Base-by-base conservation (phyloP, 2,113 vertebrate species). In the Isurus oxyrinchus region DNA sequence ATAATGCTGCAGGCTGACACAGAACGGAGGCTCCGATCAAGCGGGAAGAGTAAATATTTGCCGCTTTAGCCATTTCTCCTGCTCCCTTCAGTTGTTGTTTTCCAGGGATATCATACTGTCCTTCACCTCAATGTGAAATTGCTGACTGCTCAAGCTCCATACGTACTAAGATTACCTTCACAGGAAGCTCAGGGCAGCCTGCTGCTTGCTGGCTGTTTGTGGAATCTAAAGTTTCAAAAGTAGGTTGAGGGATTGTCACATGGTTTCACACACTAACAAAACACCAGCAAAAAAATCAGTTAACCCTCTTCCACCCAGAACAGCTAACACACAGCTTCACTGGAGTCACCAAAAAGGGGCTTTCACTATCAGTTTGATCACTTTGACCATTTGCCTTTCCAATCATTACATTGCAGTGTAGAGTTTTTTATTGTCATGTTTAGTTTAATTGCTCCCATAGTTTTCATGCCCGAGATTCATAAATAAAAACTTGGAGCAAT, bases 211-310 rank as follows among this genome's bases (percentile, higher is more conserved):
- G 57, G 31, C 55, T 93, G 59, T 61, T n/a, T 93, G 88, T 19
- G 31, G 3, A 94, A 61, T 94, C 90, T 63, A 61, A 94, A 63
- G 59, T 94, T 94, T 66, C 90, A 94, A 31, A 40, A 94, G 57
- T 63, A 1, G 90, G 35, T 66, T 94, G 31, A 63, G 59, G 55
- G 16, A 63, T 21, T 7, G 35, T 66, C 59, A 94, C n/a, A 40
- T n/a, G 90, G 6, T 94, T 40, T 19, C 19, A 66, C 0, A 7
- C 59, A 94, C 90, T n/a, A 19, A 59, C 59, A 94, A 63, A 94
- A 44, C 59, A 63, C 5, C 31, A 2, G 16, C n/a, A 40, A 76
- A 76, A n/a, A 94, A n/a, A 94, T 61, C 6, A n/a, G 19, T 63
- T n/a, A 84, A 84, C 81, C 59, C 16, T 59, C 59, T 93, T 6